Conservation (phyloP, 2,888 invertebrate species). For the Mycogona germanica region DNA sequence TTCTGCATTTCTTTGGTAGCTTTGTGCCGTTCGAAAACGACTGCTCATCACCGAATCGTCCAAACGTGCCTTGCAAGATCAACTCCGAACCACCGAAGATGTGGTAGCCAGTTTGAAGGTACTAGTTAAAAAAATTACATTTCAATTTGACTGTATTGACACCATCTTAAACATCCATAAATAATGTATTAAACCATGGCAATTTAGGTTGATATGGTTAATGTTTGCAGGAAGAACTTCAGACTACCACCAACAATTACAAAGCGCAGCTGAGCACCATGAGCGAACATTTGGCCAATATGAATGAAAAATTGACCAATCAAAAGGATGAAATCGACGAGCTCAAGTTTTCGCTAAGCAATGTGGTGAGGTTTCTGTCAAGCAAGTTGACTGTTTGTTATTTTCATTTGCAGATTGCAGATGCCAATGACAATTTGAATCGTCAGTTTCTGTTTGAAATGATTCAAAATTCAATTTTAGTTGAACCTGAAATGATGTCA, state of each 20-base stretch:
- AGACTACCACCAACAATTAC: constrained; percentile 48
- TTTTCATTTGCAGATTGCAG: no score
- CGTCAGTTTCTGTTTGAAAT: no score
- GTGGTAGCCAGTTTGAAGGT: constrained; percentile 40
- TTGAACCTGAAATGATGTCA: no score
- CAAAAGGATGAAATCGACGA: constrained; percentile 68
- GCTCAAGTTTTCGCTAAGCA: constrained; percentile 38
- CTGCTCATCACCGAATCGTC: constrained; percentile 44
- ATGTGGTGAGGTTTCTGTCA: constrained; percentile 1
- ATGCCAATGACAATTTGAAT: no score
- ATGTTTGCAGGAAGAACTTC: constrained; percentile 49
- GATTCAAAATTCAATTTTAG: no score
- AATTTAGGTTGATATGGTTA: no score
- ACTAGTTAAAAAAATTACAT: no score
- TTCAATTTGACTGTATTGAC: no score
- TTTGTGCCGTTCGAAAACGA: constrained; percentile 43
- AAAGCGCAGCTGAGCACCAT: constrained; percentile 58
- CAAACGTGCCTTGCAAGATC: constrained; percentile 41
- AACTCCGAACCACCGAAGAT: constrained; percentile 39
- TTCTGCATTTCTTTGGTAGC: constrained; percentile 33
- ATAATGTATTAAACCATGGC: no score
- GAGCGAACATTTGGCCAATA: constrained; percentile 61
- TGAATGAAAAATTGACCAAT: constrained; percentile 70
- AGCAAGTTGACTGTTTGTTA: no score
- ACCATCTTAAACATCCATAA: no score